These are phyloP conservation scores for Microtus oregoni DNA, from an alignment of 2,113 vertebrate genomes.

Conservation along the genomic window DNA sequence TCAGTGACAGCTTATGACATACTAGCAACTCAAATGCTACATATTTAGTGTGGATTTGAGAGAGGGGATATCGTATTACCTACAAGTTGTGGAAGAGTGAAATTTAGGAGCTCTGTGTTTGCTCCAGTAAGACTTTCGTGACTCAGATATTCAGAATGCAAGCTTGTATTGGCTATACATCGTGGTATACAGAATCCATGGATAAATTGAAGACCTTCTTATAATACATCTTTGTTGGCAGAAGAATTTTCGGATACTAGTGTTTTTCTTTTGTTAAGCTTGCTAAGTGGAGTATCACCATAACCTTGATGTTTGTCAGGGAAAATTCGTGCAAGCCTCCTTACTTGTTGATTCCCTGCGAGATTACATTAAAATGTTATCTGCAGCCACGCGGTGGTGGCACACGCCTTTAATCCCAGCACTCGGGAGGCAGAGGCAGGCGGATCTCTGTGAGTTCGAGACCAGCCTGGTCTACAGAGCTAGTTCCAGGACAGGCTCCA, in stretches of 20 bases:
- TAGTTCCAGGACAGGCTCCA: too few relatives aligned
- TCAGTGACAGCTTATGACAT: not conserved
- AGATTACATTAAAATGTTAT: conserved; percentile 11
- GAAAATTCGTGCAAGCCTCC: not conserved
- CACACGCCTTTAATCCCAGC: too few relatives aligned
- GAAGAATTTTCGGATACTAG: conserved; percentile 2
- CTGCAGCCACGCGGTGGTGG: not conserved
- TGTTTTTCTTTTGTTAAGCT: not conserved
- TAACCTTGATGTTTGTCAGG: not conserved
- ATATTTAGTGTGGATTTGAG: not conserved
- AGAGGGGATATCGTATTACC: conserved; percentile 11
- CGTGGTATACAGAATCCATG: not conserved
- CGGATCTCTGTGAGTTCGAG: too few relatives aligned
- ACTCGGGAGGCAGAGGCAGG: too few relatives aligned
- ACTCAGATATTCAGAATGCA: not conserved
- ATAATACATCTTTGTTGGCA: not conserved
- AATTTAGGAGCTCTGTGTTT: not conserved
- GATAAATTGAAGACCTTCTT: conserved; percentile 7
- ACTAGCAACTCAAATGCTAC: not conserved
- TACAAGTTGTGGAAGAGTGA: not conserved
- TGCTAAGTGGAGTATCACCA: not conserved
- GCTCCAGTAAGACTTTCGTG: not conserved
- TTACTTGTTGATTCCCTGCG: conserved; percentile 33
- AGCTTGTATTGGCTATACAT: not conserved
- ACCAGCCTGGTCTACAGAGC: too few relatives aligned